A percentile compares a stretch with the other conserved stretches of the same genome.
Conservation (phyloP, 2,113 vertebrate species). For the Rhinolophus ferrumequinum region DNA sequence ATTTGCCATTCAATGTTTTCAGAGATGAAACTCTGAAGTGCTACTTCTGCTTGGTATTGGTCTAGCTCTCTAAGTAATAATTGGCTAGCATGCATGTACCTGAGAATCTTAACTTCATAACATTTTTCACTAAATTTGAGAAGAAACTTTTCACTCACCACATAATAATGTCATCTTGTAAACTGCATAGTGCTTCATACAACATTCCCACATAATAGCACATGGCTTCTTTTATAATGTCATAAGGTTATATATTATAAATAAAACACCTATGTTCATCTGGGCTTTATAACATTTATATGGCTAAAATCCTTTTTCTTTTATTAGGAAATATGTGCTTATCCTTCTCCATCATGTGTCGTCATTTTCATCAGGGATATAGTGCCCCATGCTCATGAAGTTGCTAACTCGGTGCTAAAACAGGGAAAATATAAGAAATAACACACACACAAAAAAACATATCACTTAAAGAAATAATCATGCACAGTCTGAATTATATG, state of each 20-base stretch:
- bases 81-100: not conserved
- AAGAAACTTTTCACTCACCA: not conserved
- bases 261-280: not conserved
- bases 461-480: not conserved
- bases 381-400: not conserved
- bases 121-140: not conserved
- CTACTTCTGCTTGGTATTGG: rapidly evolving
- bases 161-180: not conserved
- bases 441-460: not conserved
- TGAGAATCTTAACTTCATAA: not conserved
- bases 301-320: not conserved
- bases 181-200: not conserved
- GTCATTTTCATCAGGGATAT: not conserved
- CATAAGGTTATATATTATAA: not conserved
- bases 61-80: not conserved
- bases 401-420: not conserved
- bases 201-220: not conserved
- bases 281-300: not conserved
- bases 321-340: not conserved
- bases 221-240: not conserved
- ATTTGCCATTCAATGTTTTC: not conserved
- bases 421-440: not conserved
- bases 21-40: not conserved
- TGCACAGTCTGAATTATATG: not conserved
- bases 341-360: not conserved